Percentiles rank a stretch among this genome's conserved stretches.
Conservation (phyloP, 2,888 invertebrate genomes). For the Dolichomitus sp. region DNA sequence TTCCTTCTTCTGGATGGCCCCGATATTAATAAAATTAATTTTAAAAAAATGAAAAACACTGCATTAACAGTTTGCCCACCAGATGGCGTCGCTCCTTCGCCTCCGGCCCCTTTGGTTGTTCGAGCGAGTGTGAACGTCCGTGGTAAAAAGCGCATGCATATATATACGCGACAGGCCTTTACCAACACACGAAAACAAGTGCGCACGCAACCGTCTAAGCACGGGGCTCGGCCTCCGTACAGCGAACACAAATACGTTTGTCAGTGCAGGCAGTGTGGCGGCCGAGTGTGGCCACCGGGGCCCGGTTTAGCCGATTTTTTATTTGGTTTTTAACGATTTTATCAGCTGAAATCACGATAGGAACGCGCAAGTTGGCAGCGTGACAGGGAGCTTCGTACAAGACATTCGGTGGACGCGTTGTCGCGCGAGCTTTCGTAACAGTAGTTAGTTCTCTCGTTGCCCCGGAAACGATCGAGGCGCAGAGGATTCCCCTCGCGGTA, state of each 20-base stretch:
- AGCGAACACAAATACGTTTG: conserved; percentile 71
- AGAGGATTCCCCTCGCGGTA: conserved; percentile 49
- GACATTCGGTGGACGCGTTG: conserved; percentile 9
- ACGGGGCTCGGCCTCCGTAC: conserved; percentile 54
- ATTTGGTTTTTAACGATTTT: not conserved
- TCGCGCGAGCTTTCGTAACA: conserved; percentile 22
- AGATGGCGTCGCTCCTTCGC: conserved; percentile 31
- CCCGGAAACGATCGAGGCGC: conserved; percentile 55
- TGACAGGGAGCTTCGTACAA: not conserved
- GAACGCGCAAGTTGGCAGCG: conserved; percentile 7
- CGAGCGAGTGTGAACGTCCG: not conserved
- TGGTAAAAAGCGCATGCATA: not conserved
- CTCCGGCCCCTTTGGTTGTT: not conserved
- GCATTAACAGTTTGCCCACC: not conserved
- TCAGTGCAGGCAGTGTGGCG: conserved; percentile 77
- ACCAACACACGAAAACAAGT: conserved; percentile 39
- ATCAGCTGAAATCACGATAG: not conserved
- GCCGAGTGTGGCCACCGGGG: conserved; percentile 75
- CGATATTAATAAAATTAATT: not conserved
- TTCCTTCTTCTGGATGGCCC: not conserved
- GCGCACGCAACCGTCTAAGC: conserved; percentile 60
- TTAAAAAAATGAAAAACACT: not conserved
- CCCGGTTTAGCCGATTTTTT: conserved; percentile 71
- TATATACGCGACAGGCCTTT: conserved; percentile 1
- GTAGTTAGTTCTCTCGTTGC: conserved; percentile 31